A percentile compares a stretch with the other conserved stretches of the same genome.
These are phyloP conservation scores for Phocides pigmalion DNA, from an alignment of 1,140 invertebrate species.

Conservation along the genomic window DNA sequence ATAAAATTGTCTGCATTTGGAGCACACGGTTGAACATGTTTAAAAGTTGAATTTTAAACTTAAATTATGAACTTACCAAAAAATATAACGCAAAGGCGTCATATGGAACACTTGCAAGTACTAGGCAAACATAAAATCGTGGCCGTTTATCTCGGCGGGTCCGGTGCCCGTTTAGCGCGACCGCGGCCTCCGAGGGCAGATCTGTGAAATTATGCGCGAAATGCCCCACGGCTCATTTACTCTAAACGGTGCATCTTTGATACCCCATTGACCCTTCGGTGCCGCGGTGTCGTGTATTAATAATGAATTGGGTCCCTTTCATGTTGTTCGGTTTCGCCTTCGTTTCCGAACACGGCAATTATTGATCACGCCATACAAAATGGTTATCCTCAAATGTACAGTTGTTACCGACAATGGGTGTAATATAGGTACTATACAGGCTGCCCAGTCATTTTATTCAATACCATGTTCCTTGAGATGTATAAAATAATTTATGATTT, in stretches of 20 bases:
- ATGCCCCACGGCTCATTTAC: constrained; percentile 72
- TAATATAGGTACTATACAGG: too few species aligned
- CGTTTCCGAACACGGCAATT: constrained; percentile 10
- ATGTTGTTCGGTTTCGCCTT: constrained; percentile 28
- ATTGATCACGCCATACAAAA: constrained; percentile 12
- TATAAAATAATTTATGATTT: too few species aligned
- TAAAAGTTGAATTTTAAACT: too few species aligned
- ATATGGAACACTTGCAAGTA: constrained; percentile 32
- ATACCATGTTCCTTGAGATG: too few species aligned
- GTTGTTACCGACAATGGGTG: too few species aligned
- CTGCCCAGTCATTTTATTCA: too few species aligned
- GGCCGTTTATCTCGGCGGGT: constrained; percentile 32
- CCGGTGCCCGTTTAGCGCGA: constrained; percentile 42
- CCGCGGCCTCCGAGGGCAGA: constrained; percentile 39
- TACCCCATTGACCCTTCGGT: constrained; percentile 62
- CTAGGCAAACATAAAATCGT: constrained; percentile 31
- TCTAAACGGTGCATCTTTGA: constrained; percentile 67
- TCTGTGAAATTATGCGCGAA: constrained; percentile 72
- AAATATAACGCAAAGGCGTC: not conserved
- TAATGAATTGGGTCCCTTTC: constrained; percentile 52
- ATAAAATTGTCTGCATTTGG: too few species aligned
- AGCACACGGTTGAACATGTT: too few species aligned
- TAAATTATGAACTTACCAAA: not conserved
- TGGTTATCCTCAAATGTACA: not conserved
- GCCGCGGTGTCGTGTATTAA: constrained; percentile 52